These are phyloP conservation scores for Malurus alboscapulatus DNA, from an alignment of 2,113 vertebrate genomes.

Conservation along the genomic window DNA sequence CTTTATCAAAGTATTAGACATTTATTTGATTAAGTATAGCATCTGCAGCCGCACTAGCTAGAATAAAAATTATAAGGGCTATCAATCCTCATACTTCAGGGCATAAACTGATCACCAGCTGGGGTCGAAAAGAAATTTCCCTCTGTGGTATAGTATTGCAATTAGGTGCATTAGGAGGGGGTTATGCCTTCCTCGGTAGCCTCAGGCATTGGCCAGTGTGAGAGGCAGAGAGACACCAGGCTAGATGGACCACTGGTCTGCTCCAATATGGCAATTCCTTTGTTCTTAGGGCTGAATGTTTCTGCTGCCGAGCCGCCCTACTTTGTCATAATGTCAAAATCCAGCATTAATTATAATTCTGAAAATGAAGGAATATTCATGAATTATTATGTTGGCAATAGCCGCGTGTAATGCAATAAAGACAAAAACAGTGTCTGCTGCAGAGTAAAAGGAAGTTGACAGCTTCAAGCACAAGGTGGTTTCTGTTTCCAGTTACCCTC, in stretches of 20 bases:
- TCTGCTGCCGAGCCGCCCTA: conserved; percentile 14
- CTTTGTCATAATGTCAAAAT: conserved; percentile 66
- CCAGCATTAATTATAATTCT: conserved; percentile 60
- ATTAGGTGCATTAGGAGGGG: conserved; percentile 53
- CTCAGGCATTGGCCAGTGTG: conserved; percentile 41
- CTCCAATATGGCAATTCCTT: conserved; percentile 52
- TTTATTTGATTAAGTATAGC: conserved; percentile 67
- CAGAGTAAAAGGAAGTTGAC: conserved; percentile 66
- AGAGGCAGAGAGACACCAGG: conserved; percentile 27
- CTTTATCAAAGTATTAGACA: conserved; percentile 62
- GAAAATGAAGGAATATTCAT: conserved; percentile 71
- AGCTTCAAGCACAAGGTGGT: conserved; percentile 68
- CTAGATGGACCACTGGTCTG: conserved; percentile 51
- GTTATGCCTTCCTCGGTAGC: conserved; percentile 42
- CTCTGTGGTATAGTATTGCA: conserved; percentile 58
- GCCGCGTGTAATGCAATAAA: conserved; percentile 54
- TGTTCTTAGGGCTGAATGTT: conserved; percentile 48
- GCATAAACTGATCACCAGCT: conserved; percentile 69
- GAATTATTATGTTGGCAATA: conserved; percentile 69
- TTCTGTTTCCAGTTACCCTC: conserved; percentile 75
- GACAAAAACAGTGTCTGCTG: conserved; percentile 53
- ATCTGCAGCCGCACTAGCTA: conserved; percentile 55
- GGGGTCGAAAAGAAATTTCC: conserved; percentile 57
- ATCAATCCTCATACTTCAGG: conserved; percentile 72
- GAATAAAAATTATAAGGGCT: conserved; percentile 67